phyloP scores from a whole-genome alignment of 1,140 invertebrate genomes.

The Hyposmocoma kahamanoa region DNA sequence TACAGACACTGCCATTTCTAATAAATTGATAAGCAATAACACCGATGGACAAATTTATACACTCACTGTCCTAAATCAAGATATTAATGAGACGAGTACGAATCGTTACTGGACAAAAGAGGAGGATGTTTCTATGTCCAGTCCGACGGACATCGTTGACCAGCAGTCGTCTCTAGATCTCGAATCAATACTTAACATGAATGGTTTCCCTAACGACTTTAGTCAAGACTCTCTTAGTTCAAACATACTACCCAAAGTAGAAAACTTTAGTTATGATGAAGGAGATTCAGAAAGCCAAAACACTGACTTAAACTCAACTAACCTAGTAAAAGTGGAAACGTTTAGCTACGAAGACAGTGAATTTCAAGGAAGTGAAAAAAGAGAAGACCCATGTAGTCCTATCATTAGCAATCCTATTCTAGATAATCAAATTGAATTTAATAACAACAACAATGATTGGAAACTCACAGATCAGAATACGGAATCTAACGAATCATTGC shows the following conservation, averaged over 20 bases:
- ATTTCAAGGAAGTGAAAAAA: constrained; percentile 78
- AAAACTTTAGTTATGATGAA: constrained; percentile 78
- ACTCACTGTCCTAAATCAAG: constrained; percentile 79
- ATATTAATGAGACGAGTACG: constrained; percentile 74
- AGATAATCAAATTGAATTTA: constrained; percentile 74
- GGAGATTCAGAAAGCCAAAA: constrained; percentile 75
- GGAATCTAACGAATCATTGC: constrained; percentile 81
- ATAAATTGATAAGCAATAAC: constrained; percentile 68
- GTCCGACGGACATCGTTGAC: constrained; percentile 75
- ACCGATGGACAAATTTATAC: constrained; percentile 79
- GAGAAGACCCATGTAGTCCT: constrained; percentile 72
- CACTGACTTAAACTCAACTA: constrained; percentile 77
- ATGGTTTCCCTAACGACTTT: constrained; percentile 74
- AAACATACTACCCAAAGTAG: constrained; percentile 73
- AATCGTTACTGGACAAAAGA: constrained; percentile 69
- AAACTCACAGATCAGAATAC: constrained; percentile 82
- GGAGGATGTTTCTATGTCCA: constrained; percentile 75
- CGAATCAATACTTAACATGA: constrained; percentile 79
- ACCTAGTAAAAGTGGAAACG: constrained; percentile 76
- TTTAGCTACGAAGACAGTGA: constrained; percentile 81
- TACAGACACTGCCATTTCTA: constrained; percentile 63
- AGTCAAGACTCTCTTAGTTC: constrained; percentile 52
- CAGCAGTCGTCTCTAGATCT: constrained; percentile 76
- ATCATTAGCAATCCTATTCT: constrained; percentile 71
- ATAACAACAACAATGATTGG: constrained; percentile 88